phyloP scores from a whole-genome alignment of 1,140 invertebrate genomes.

The Eulimnadia texana region DNA sequence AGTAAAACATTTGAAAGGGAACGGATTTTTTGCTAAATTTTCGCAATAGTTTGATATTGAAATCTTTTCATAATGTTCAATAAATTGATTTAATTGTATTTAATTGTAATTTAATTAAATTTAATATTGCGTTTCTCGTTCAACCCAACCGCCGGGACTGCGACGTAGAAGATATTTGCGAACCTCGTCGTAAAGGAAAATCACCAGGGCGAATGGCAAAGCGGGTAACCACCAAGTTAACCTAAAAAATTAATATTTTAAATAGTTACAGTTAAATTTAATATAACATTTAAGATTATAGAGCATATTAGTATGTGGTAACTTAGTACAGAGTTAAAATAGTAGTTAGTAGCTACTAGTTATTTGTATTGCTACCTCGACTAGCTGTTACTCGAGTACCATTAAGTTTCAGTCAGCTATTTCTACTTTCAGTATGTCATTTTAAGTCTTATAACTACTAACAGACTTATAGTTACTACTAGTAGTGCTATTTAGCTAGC shows the following conservation, averaged over 20 bases:
- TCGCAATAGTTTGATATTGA: background rate
- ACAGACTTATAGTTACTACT: too few relatives aligned
- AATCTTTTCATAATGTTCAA: background rate
- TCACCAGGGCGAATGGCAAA: constrained; percentile 53
- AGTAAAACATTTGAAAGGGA: too few relatives aligned
- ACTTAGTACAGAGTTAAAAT: too few relatives aligned
- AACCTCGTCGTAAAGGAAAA: constrained; percentile 64
- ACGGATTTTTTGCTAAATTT: too few relatives aligned
- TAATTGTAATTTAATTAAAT: background rate
- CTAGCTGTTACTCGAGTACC: too few relatives aligned
- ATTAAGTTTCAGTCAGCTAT: too few relatives aligned
- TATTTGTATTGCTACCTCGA: too few relatives aligned
- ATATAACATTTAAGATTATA: background rate
- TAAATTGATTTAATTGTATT: background rate
- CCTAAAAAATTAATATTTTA: constrained; percentile 24
- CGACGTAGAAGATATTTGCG: constrained; percentile 48
- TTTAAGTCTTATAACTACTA: too few relatives aligned
- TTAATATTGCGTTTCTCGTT: constrained; percentile 66
- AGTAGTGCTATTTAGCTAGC: too few relatives aligned
- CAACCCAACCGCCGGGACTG: constrained; percentile 54
- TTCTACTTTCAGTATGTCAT: too few relatives aligned
- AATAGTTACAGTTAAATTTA: background rate
- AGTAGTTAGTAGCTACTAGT: too few relatives aligned
- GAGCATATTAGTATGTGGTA: background rate
- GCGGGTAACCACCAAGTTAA: constrained; percentile 58